These are phyloP conservation scores for Amphibalanus amphitrite DNA, from an alignment of 1,140 invertebrate genomes.

Conservation along the genomic window DNA sequence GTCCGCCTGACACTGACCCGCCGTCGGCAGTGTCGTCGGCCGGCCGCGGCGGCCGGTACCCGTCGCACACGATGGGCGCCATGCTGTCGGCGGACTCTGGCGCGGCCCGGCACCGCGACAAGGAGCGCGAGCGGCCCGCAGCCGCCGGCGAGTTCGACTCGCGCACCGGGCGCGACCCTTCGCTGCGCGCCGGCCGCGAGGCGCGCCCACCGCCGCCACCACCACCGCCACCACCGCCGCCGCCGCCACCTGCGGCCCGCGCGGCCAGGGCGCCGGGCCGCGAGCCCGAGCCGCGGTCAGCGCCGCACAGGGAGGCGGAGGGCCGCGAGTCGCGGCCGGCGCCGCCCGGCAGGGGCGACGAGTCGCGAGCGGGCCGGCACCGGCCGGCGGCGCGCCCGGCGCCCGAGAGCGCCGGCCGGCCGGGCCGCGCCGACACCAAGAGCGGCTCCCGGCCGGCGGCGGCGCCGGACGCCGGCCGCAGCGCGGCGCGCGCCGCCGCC, in stretches of 20 bases:
- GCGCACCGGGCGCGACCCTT: slow-evolving; percentile 23
- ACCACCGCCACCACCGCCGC: slow-evolving; percentile 20
- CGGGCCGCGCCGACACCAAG: no score
- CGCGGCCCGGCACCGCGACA: no score
- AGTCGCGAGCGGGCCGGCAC: slow-evolving; percentile 17
- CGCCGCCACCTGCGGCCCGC: slow-evolving; percentile 6
- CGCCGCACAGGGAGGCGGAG: no score
- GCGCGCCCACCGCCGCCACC: slow-evolving; percentile 28
- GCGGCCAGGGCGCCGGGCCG: no score
- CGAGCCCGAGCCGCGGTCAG: slow-evolving; percentile 31
- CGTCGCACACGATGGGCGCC: not conserved
- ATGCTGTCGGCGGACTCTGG: not conserved
- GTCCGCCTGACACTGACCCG: no score
- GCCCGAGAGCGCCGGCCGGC: slow-evolving; percentile 18
- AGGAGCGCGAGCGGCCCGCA: no score
- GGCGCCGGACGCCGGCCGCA: no score
- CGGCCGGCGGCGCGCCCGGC: slow-evolving; percentile 16
- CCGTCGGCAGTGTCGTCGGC: not conserved
- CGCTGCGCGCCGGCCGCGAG: slow-evolving; percentile 30
- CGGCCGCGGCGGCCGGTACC: not conserved
- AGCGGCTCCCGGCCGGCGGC: no score
- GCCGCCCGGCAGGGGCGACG: slow-evolving; percentile 15
- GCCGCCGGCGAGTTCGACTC: no score
- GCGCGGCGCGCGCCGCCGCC: no score
- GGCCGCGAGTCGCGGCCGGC: slow-evolving; percentile 25